Percentiles rank a stretch among this genome's conserved stretches.
Evolutionary conservation across 2,888 invertebrate species (phyloP).

Genomic region (Ephialtes manifestator): DNA sequence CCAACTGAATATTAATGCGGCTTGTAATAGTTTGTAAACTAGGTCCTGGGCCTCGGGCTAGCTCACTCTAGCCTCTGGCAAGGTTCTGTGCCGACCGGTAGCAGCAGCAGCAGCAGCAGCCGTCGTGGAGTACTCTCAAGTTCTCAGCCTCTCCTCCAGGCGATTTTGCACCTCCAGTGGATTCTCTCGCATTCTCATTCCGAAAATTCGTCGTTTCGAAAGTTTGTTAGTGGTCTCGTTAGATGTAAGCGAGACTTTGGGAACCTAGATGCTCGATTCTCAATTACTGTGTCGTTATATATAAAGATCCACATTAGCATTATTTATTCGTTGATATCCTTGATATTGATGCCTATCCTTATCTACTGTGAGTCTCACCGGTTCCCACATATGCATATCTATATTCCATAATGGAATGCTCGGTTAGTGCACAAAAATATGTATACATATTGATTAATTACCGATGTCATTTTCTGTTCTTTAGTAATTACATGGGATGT

Average conservation of each 20-base stretch:
- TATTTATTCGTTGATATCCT: neutral
- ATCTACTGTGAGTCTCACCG: neutral
- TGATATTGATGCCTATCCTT: neutral
- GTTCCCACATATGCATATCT: too few relatives aligned
- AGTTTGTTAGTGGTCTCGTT: slow-evolving; percentile 51
- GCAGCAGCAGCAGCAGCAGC: slow-evolving; percentile 47
- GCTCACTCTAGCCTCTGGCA: slow-evolving; percentile 19
- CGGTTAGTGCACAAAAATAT: too few relatives aligned
- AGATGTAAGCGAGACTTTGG: slow-evolving; percentile 32
- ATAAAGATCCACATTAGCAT: neutral
- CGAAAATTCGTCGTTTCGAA: slow-evolving; percentile 57
- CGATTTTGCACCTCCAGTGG: slow-evolving; percentile 54
- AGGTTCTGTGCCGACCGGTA: slow-evolving; percentile 11
- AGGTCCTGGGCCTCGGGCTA: slow-evolving; percentile 76
- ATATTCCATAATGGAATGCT: too few relatives aligned
- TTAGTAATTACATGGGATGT: too few relatives aligned
- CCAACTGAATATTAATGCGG: slow-evolving; percentile 84
- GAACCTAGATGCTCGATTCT: slow-evolving; percentile 19
- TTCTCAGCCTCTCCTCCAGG: slow-evolving; percentile 54
- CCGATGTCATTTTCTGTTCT: too few relatives aligned
- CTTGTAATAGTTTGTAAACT: slow-evolving; percentile 84
- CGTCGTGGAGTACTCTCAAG: slow-evolving; percentile 41
- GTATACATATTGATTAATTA: too few relatives aligned
- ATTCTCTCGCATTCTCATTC: slow-evolving; percentile 35
- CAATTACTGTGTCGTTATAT: slow-evolving; percentile 7